Evolutionary conservation across 2,888 invertebrate genomes (phyloP), one percentile per base, ranked within the genome.

Genomic region (Luperina nickerlii): DNA sequence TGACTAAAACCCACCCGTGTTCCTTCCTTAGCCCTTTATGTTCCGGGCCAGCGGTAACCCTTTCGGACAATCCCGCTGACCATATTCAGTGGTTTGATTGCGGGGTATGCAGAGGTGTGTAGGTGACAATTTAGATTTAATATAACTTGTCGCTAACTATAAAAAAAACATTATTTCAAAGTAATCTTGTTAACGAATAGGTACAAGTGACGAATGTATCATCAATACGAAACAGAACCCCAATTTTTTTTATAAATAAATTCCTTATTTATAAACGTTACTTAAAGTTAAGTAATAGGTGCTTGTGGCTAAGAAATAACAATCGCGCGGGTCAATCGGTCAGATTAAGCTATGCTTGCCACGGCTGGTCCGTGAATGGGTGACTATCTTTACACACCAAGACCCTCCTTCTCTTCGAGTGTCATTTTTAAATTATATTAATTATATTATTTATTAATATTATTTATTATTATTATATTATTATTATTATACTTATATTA

Each of bases 81-180:
- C 32, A 54, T 78, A 78, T 78, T 68, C 54, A 62, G 24, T n/a
- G n/a, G 0, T 70, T 62, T 72, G 32, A 68, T n/a, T 73, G 51
- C 67, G 57, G 62, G 51, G n/a, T 38, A 18, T 15, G 6, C 3
- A 6, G 48, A 60, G 0, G 0, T n/a, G 0, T n/a, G 9, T 42
- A 60, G 18, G 27, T 24, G 32, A 15, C 4, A 18, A 51, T 57
- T 51, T 38, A 11, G 4, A 32, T 32, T 32, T 73, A 24, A 8
- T n/a, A 24, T 32, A 8, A 24, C 48, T 48, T 24, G 7, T 54
- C 3, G 7, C 0, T 54, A 24, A 2, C 54, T 3, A 20, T 8
- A 51, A 51, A 54, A 66, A 42, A 66, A 38, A 4, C 5, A 54
- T 9, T 54, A 2, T 20, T 20, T 2, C 24, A 54, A n/a, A 60